Base-by-base conservation (phyloP, 2,797 vertebrate species). In the Acridotheres tristis region DNA sequence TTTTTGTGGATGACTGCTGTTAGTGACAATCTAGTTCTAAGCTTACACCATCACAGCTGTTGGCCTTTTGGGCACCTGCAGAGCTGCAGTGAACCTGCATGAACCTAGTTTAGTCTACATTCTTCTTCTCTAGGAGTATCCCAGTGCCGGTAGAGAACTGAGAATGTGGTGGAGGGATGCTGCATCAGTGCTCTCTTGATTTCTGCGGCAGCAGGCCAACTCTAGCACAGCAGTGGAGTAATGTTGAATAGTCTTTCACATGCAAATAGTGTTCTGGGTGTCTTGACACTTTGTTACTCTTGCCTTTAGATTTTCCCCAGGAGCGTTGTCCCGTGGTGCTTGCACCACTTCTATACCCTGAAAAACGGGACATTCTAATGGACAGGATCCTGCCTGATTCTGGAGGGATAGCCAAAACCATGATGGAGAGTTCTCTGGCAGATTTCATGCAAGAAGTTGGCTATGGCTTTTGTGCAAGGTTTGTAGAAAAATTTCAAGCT, bases 321-420 rank as follows among this genome's bases (percentile, higher is more conserved):
- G 99, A 99, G 97, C 99, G 99, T 97, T 99, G 99, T 96, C 99
- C 99, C 94, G 99, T 99, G 99, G 99, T 99, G 99, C 99, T 99
- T 97, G 99, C 99, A 99, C 99, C 99, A 99, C 99, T 99, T 97
- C 97, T 99, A 97, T 99, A 99, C 98, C 99, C 99, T 99, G 99
- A 99, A 99, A 99, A 99, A 99, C 99, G 99, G 99, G 99, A 99
- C 99, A 99, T 99, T 99, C 99, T 99, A 98, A 99, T 99, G 99
- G 99, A 99, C 98, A 99, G 99, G 98, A 99, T 99, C 98, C 98
- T 99, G 97, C 99, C 99, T 98, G 99, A 99, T 98, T 99, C 99
- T 96, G 99, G 99, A 98, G 99, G 99, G 98, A 99, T 99, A 98
- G 98, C 99, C 80, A 99, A 99, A 98, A 99, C 99, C 97, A 99